These are phyloP conservation scores for Poecilia wingei DNA, from an alignment of 2,797 vertebrate genomes.

Conservation along the genomic window DNA sequence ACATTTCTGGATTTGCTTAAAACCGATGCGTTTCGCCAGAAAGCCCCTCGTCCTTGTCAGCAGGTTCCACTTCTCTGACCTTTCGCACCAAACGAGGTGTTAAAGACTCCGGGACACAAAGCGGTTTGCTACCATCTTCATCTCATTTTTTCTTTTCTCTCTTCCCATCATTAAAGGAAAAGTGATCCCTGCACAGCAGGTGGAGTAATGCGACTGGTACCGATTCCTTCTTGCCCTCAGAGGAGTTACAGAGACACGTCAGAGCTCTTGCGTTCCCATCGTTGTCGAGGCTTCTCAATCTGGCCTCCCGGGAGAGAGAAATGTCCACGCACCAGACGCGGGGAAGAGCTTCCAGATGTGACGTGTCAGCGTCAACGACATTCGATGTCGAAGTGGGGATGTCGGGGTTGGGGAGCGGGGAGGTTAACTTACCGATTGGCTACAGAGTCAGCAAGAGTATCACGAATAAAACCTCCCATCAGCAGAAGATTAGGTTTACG, in stretches of 20 bases:
- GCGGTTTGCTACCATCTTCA: conserved; percentile 58
- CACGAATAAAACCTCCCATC: conserved; percentile 61
- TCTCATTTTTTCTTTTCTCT: conserved; percentile 23
- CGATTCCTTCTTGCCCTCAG: conserved; percentile 43
- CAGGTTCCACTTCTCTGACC: conserved; percentile 41
- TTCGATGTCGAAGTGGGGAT: conserved; percentile 46
- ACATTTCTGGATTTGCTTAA: conserved; percentile 27
- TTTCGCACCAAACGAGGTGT: conserved; percentile 50
- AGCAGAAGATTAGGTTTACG: conserved; percentile 44
- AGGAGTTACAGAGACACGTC: conserved; percentile 48
- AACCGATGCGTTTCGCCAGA: conserved; percentile 13
- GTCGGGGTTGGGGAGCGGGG: neutral
- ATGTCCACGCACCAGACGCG: conserved; percentile 60
- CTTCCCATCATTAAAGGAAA: conserved; percentile 38
- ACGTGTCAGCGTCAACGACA: conserved; percentile 74
- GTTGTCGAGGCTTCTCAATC: conserved; percentile 61
- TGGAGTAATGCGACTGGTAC: conserved; percentile 33
- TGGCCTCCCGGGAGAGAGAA: conserved; percentile 67
- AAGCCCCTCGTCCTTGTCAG: conserved; percentile 16
- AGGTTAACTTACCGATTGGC: conserved; percentile 59
- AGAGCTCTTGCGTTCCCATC: conserved; percentile 56
- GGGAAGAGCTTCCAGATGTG: conserved; percentile 82
- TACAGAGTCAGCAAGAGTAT: conserved; percentile 62
- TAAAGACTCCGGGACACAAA: conserved; percentile 33
- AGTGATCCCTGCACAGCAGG: conserved; percentile 31